Evolutionary conservation across 1,140 invertebrate genomes (phyloP), one percentile per base, ranked within the genome.

Genomic region (Lamellibrachia luymesi): DNA sequence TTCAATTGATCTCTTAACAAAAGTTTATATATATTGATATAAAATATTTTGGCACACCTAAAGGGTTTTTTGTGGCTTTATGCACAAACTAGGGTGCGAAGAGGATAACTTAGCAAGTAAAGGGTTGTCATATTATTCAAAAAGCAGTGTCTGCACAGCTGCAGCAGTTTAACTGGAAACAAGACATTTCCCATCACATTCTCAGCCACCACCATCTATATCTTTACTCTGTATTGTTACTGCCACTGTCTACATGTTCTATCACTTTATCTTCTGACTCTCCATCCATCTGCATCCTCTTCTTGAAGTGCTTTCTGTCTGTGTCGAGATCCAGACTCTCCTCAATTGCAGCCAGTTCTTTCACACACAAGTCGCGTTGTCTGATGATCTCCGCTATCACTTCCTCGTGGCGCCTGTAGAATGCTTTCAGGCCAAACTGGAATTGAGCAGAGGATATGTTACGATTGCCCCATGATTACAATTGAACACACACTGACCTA

Each of bases 361-460:
- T 80, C 7, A 95, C 56, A 94, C 94, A 95, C 2, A 94, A 91
- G 22, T 93, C 89, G 56, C 94, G 94, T 56, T 94, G 93, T n/a
- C 93, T 91, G 25, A 92, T 91, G 89, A 95, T 94, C 89, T 94
- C 93, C n/a, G 93, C 90, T 93, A 95, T 94, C 0, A 95, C 93
- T 2, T 92, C 93, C 51, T 94, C 94, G 93, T 95, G 94, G 49
- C 94, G 90, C 90, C 92, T 93, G 90, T 94, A 94, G 91, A 95
- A 95, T 90, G 94, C 92, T 5, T 92, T 93, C 38, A 94, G 80
- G 49, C 94, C 94, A 94, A 94, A 95, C 94, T 95, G 94, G 50
- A 94, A 94, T 52, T 22, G 50, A 51, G 52, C 10, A 50, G 50
- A 92, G 38, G 49, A 52, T 92, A 52, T 13, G 38, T 50, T 5